A percentile compares a stretch with the other conserved stretches of the same genome.
Conservation (phyloP, 2,113 vertebrate genomes). For the Notothenia coriiceps region DNA sequence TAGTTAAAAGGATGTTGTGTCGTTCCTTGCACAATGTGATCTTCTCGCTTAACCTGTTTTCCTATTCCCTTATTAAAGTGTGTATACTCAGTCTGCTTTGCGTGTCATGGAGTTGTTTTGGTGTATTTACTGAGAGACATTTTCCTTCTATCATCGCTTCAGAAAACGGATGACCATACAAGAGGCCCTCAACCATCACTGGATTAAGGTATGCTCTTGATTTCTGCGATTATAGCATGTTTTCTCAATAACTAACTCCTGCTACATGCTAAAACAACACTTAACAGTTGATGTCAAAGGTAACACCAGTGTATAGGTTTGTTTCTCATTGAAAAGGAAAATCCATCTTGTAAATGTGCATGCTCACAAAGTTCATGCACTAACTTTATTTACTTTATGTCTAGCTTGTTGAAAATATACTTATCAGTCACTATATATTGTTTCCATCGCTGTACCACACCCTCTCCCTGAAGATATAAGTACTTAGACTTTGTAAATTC, state of each 20-base stretch:
- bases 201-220: conserved; percentile 91
- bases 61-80: conserved; percentile 3
- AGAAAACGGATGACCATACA: conserved; percentile 94
- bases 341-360: conserved; percentile 9
- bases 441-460: conserved; percentile 4
- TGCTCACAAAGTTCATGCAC: conserved; percentile 14
- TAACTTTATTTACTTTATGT: conserved; percentile 1
- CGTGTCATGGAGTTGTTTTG: not conserved
- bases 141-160: conserved; percentile 54
- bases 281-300: conserved; percentile 5
- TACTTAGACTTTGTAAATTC: too few species aligned
- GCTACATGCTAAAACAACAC: not conserved
- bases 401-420: conserved; percentile 9
- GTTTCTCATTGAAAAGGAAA: not conserved
- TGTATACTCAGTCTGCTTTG: not conserved
- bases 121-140: conserved; percentile 58
- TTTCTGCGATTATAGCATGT: conserved; percentile 47
- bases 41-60: conserved; percentile 36
- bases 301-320: not conserved
- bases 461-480: conserved; percentile 2
- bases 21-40: conserved; percentile 12
- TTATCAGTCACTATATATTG: conserved; percentile 12
- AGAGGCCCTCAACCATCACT: conserved; percentile 92
- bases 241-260: not conserved
- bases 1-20: not conserved